phyloP scores from a whole-genome alignment of 2,888 invertebrate species.

The Oxyteleia sp. region DNA sequence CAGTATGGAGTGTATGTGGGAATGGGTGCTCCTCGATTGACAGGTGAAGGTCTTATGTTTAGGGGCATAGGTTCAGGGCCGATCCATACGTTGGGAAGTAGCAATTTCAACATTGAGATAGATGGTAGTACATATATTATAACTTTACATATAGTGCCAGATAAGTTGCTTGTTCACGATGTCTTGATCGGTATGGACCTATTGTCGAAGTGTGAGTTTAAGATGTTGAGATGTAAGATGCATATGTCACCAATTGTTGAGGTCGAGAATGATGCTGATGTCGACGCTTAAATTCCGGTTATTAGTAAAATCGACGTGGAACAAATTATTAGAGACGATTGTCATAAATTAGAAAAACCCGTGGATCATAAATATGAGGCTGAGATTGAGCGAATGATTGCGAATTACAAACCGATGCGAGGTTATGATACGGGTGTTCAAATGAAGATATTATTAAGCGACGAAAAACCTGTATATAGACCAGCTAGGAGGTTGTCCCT shows the following conservation, averaged over 20 bases:
- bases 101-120: not conserved
- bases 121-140: conserved; percentile 1
- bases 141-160: not conserved
- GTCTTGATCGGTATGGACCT: not conserved
- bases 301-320: not conserved
- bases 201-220: not conserved
- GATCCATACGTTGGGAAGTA: conserved; percentile 2
- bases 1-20: not conserved
- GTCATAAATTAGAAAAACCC: not conserved
- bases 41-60: not conserved
- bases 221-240: not conserved
- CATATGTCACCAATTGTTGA: not conserved
- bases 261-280: not conserved
- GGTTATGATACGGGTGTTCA: not conserved
- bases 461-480: conserved; percentile 5
- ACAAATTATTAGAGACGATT: not conserved
- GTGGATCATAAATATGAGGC: not conserved
- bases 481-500: not conserved
- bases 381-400: not conserved
- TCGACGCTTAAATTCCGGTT: not conserved
- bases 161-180: not conserved
- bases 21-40: not conserved
- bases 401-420: not conserved
- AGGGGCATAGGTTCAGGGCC: not conserved
- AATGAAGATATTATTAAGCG: conserved; percentile 8